Evolutionary conservation across 2,888 invertebrate species (phyloP), one percentile per base, ranked within the genome.

Genomic region (Diploptera punctata): DNA sequence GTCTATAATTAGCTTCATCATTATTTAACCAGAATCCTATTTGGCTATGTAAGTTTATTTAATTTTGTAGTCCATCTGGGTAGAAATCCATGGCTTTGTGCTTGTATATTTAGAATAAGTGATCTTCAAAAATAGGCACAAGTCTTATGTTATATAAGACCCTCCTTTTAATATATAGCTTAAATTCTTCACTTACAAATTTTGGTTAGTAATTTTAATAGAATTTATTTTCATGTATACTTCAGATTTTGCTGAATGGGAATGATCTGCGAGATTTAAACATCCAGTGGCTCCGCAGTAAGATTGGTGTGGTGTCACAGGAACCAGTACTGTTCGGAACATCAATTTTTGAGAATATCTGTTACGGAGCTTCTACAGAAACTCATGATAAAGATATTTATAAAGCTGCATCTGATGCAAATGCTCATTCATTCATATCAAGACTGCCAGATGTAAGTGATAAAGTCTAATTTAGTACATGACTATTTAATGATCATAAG

Each of bases 321-420:
- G 87, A 87, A 74, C 88, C 86, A 0, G 81, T 84, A 2, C 80
- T 88, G 5, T 96, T 89, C 79, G 85, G 85, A 57, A 82, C 85
- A 57, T 84, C 85, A 31, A 86, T 89, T 31, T 81, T 81, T 16
- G 87, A 89, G 73, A 90, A 90, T 77, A 89, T 89, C 73, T 82
- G 85, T 7, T 88, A 88, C 78, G 89, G 89, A 13, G 77, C 87
- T 29, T 26, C 18, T 1, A 26, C 52, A 4, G 83, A 85, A 19
- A 69, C 65, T 5, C 13, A 29, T 9, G 13, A 49, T 10, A 73
- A 76, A 0, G 83, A 85, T 65, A 80, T 86, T 24, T 81, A 84
- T 0, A 76, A 79, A 67, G 83, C 83, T 7, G 82, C 84, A 1
- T 79, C 80, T 68, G 78, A 78, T 70, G 86, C 87, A 26, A 86